Conservation (phyloP, 2,888 invertebrate species). For the Lasius fuliginosus region DNA sequence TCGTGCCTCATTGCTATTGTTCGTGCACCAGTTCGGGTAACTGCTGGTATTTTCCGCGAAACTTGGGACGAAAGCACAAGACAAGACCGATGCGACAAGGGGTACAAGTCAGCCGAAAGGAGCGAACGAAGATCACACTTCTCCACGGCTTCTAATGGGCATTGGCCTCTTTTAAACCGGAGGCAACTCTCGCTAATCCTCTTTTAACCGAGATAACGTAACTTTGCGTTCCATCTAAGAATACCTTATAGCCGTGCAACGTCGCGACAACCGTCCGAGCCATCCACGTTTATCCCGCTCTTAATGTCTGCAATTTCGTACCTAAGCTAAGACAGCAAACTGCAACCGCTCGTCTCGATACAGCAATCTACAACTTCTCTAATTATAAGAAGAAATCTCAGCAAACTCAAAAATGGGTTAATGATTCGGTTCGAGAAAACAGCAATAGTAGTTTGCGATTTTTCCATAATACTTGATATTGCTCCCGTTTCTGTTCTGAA, state of each 20-base stretch:
- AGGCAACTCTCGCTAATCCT: conserved; percentile 81
- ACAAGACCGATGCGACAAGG: conserved; percentile 39
- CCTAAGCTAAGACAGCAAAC: conserved; percentile 43
- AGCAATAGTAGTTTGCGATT: background rate
- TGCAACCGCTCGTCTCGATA: conserved; percentile 13
- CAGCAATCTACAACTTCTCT: conserved; percentile 45
- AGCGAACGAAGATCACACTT: conserved; percentile 66
- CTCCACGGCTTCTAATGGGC: conserved; percentile 68
- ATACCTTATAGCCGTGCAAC: conserved; percentile 78
- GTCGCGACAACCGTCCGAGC: conserved; percentile 77
- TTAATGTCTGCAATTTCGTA: conserved; percentile 36
- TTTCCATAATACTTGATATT: background rate
- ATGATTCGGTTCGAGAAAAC: conserved; percentile 31
- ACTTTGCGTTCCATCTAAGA: conserved; percentile 76
- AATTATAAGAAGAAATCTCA: conserved; percentile 55
- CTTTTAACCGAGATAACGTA: conserved; percentile 77
- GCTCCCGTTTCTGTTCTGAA: background rate
- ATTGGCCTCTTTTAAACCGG: conserved; percentile 80
- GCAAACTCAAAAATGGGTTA: conserved; percentile 59
- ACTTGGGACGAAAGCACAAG: conserved; percentile 14
- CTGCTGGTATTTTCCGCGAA: conserved; percentile 58
- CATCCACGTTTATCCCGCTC: conserved; percentile 56
- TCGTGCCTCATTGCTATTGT: conserved; percentile 63
- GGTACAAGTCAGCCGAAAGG: conserved; percentile 48
- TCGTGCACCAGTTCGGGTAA: conserved; percentile 56